phyloP scores from a whole-genome alignment of 2,888 invertebrate species.

The Watsonalla cultraria region DNA sequence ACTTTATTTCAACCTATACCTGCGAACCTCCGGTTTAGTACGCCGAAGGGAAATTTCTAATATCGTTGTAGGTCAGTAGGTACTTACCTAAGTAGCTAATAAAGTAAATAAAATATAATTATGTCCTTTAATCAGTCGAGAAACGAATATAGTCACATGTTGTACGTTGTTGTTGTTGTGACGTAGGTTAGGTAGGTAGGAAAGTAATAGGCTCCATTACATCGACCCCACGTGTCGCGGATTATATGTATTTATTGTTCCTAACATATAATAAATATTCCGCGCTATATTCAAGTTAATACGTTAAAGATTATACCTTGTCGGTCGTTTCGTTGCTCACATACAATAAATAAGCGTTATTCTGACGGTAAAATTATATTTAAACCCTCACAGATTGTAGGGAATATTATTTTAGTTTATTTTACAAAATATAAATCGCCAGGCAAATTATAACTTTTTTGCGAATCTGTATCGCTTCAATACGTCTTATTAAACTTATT shows the following conservation, averaged over 20 bases:
- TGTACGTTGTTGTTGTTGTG: too few species aligned
- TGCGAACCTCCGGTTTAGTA: too few species aligned
- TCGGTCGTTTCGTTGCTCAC: slow-evolving; percentile 10
- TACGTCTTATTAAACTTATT: too few species aligned
- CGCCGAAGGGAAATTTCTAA: too few species aligned
- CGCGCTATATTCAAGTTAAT: slow-evolving; percentile 27
- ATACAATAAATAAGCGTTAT: slow-evolving; percentile 42
- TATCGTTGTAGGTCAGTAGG: too few species aligned
- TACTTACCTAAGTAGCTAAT: too few species aligned
- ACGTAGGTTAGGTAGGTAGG: too few species aligned
- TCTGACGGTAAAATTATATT: slow-evolving; percentile 46
- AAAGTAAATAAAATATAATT: too few species aligned
- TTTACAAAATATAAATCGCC: slow-evolving; percentile 1
- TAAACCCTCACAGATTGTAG: slow-evolving; percentile 17
- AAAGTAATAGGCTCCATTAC: background rate
- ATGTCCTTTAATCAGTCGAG: too few species aligned
- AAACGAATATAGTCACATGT: too few species aligned
- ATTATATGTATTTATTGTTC: slow-evolving; percentile 27
- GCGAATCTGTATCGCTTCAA: background rate
- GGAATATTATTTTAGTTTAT: slow-evolving; percentile 2
- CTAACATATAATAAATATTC: slow-evolving; percentile 31
- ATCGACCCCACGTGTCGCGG: slow-evolving; percentile 13
- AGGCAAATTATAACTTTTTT: background rate
- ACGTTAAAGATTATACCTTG: slow-evolving; percentile 39
- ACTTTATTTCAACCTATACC: too few species aligned